phyloP scores from a whole-genome alignment of 2,888 invertebrate species.

The Eurois occulta region DNA sequence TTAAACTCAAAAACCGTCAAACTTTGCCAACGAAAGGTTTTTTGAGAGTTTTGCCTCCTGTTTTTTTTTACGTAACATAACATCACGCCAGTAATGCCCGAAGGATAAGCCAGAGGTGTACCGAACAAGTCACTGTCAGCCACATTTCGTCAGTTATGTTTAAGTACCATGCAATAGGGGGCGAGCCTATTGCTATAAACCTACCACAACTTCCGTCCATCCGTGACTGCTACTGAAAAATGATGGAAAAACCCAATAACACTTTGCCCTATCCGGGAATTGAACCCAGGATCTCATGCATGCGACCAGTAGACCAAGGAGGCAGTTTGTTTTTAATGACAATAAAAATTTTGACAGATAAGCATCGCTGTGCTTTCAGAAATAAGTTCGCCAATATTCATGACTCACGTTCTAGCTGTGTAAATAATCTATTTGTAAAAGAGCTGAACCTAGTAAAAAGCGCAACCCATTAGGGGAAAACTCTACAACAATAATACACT shows the following conservation, averaged over 20 bases:
- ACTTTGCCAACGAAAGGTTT: neutral
- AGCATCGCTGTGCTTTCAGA: neutral
- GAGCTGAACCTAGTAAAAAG: constrained; percentile 34
- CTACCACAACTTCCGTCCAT: no score
- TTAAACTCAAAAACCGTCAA: neutral
- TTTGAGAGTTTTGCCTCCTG: neutral
- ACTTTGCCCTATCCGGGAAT: no score
- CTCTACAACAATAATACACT: constrained; percentile 47
- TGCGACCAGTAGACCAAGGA: neutral
- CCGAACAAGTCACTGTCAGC: no score
- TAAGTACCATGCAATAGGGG: no score
- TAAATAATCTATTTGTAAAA: constrained; percentile 15
- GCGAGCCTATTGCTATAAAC: no score
- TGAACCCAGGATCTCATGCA: no score
- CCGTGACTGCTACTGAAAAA: no score
- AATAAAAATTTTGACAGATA: neutral
- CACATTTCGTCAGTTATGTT: no score
- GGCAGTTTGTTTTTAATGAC: neutral
- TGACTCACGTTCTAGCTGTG: neutral
- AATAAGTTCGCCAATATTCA: neutral
- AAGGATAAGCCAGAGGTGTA: no score
- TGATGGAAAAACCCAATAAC: no score
- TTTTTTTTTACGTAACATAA: neutral
- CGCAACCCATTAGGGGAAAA: constrained; percentile 30
- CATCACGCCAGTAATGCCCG: no score